Base-by-base conservation (phyloP, 2,113 vertebrate species). In the Polypterus bichir region DNA sequence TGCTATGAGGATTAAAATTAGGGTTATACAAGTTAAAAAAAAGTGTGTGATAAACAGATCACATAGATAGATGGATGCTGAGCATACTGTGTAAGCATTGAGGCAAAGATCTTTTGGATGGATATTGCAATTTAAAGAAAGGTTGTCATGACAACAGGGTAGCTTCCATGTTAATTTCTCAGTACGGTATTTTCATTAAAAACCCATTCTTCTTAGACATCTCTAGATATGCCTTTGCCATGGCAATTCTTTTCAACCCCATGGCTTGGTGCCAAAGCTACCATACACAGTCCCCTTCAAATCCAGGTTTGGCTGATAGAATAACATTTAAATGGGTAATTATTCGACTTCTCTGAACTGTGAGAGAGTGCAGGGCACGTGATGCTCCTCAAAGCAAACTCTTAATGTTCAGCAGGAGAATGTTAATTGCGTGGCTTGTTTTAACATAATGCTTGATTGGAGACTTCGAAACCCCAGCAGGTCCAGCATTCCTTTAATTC, bases 241-340 rank as follows among this genome's bases (percentile, higher is more conserved):
- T 73, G 49, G 48, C 6, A 1, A 66, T 66, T 65, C 59, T 58
- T 71, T 73, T 68, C 66, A 76, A 10, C n/a, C 6, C 8, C 56
- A 57, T 73, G 76, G 67, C 71, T 73, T 68, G 57, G 62, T 55
- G 54, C 68, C 72, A 62, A 3, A 8, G 5, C 7, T 64, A 9
- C 27, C 66, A 55, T 47, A 10, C 59, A 63, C 58, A 70, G 68
- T 54, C 59, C 68, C 69, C 71, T 62, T 67, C 62, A 72, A 73
- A 59, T 27, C 27, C 52, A 66, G 1, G 27, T 5, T 66, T 65
- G 64, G 61, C 45, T 57, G 52, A 60, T 54, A 59, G 59, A 53
- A 60, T 73, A 9, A 51, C 61, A 70, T 74, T 78, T 79, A 67
- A 80, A 76, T 77, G 72, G 70, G 73, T 74, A 78, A 73, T 82